phyloP scores from a whole-genome alignment of 1,140 invertebrate species.

The Bombus confusus region DNA sequence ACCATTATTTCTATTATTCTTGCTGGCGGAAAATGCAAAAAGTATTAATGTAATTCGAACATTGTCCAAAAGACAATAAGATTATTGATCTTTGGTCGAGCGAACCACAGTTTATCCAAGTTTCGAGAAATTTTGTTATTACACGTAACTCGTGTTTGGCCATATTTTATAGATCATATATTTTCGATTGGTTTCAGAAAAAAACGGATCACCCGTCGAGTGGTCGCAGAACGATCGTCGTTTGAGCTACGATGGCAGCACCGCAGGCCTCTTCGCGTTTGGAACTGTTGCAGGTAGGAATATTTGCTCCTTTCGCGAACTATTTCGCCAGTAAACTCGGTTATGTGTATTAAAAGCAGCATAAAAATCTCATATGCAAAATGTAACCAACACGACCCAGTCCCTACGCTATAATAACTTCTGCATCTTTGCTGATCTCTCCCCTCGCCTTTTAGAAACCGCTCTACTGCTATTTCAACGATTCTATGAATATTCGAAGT shows the following conservation, averaged over 20 bases:
- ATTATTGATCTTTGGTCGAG: too few relatives aligned
- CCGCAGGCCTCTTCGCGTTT: constrained; percentile 78
- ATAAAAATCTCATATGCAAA: background rate
- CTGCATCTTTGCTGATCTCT: background rate
- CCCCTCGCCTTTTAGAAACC: too few relatives aligned
- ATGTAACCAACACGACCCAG: background rate
- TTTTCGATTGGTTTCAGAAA: constrained; percentile 24
- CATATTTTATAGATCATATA: too few relatives aligned
- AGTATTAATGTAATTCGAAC: too few relatives aligned
- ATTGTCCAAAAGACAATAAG: too few relatives aligned
- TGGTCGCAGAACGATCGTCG: constrained; percentile 42
- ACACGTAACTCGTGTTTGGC: too few relatives aligned
- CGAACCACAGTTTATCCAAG: too few relatives aligned
- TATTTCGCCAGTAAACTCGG: background rate
- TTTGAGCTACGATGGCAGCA: constrained; percentile 75
- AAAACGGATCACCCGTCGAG: constrained; percentile 33
- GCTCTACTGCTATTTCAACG: background rate
- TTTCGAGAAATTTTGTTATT: too few relatives aligned
- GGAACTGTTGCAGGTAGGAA: constrained; percentile 78
- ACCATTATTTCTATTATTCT: too few relatives aligned
- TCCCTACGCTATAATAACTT: background rate
- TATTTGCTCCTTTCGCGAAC: background rate
- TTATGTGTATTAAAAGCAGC: background rate
- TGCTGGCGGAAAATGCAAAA: too few relatives aligned
- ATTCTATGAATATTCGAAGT: background rate